Base-by-base conservation (phyloP, 2,113 vertebrate species). In the Nothocercus nigrocapillus region DNA sequence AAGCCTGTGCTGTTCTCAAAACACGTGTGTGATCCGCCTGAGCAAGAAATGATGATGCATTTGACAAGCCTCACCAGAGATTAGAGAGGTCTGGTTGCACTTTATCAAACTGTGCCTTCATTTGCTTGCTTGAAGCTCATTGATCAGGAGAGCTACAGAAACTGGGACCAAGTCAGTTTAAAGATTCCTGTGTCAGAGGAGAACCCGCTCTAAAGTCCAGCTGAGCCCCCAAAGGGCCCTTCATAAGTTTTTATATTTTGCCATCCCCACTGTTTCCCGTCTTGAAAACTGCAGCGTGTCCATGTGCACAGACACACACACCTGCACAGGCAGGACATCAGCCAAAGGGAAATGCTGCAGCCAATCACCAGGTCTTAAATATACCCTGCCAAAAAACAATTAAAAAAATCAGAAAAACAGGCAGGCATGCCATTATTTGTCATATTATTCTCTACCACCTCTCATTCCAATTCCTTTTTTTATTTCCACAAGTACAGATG, bases 251-350 rank as follows among this genome's bases (percentile, higher is more conserved):
- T 93, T n/a, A 85, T 94, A 85, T 94, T 95, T 85, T 81, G 62
- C 53, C 28, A 58, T 32, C 88, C 88, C 36, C 68, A 91, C 68
- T 49, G 69, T 96, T 90, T 75, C 69, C 88, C 85, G 54, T 86
- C 88, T 94, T 93, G 91, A 96, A 96, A 96, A 92, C 51, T 76
- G 92, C 86, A 95, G 95, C 93, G 94, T 82, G 95, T 17, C 54
- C 28, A 30, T 17, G 28, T 56, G 51, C 51, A 53, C 25, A 27
- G 24, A 53, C 51, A 53, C 51, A 53, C 62, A 53, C 18, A 49
- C 27, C 24, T 15, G 42, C 28, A n/a, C 12, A 36, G 96, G 93
- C 91, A 93, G 44, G 73, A 68, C 93, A 93, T 80, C 89, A 82
- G 79, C 95, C 84, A 83, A 96, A 95, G 95, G 51, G 88, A 97